phyloP scores from a whole-genome alignment of 92 coral and sea anemone genomes.

The Heliopora coerulea region DNA sequence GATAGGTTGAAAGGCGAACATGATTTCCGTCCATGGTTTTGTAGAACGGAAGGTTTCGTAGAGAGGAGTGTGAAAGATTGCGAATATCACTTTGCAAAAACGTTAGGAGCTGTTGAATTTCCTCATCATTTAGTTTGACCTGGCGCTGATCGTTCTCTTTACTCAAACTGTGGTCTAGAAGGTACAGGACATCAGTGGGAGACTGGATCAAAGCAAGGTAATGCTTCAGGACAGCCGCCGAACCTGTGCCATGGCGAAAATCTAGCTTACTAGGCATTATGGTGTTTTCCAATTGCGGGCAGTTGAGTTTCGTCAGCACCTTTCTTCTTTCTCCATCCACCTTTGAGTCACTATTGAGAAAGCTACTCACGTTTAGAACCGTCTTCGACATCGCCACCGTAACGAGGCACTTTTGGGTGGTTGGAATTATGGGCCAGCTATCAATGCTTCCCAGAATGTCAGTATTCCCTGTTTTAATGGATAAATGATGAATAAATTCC shows the following conservation, averaged over 20 bases:
- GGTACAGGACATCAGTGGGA: slow-evolving; percentile 59
- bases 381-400: slow-evolving; percentile 72
- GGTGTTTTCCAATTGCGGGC: slow-evolving; percentile 74
- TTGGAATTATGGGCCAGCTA: slow-evolving; percentile 80
- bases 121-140: slow-evolving; percentile 13
- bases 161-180: slow-evolving; percentile 57
- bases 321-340: slow-evolving; percentile 43
- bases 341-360: slow-evolving; percentile 48
- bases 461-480: slow-evolving; percentile 33
- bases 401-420: slow-evolving; percentile 45
- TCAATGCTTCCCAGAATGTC: slow-evolving; percentile 54
- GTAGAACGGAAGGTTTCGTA: slow-evolving; percentile 54
- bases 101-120: slow-evolving; percentile 37
- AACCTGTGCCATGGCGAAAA: slow-evolving; percentile 15
- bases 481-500: slow-evolving; percentile 43
- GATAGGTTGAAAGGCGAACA: slow-evolving; percentile 28
- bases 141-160: not conserved
- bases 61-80: slow-evolving; percentile 19
- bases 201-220: slow-evolving; percentile 70
- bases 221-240: slow-evolving; percentile 51
- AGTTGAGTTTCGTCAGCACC: slow-evolving; percentile 65
- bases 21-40: slow-evolving; percentile 37
- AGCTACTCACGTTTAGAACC: slow-evolving; percentile 59
- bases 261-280: slow-evolving; percentile 43
- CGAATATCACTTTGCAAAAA: slow-evolving; percentile 47